Percentiles rank a stretch among this genome's conserved stretches.
These are phyloP conservation scores for Lepidotrigona ventralis DNA, from an alignment of 1,140 invertebrate genomes.

Conservation along the genomic window DNA sequence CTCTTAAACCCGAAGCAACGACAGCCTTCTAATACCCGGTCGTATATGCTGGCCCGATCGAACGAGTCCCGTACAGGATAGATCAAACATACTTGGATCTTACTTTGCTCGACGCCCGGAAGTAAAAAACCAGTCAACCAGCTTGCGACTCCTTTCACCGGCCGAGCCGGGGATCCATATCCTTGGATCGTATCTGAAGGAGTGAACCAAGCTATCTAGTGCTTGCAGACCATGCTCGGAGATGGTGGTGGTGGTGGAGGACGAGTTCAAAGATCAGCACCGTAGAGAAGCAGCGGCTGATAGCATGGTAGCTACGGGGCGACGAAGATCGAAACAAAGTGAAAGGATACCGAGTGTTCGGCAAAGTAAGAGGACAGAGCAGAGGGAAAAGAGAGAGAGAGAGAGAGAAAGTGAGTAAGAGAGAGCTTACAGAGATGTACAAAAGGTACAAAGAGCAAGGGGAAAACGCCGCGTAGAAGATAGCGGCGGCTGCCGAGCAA, in stretches of 20 bases:
- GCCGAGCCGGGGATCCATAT: not conserved
- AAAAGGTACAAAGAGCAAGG: conserved; percentile 31
- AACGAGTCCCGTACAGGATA: not conserved
- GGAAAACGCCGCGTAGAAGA: conserved; percentile 55
- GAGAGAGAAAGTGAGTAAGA: too few relatives aligned
- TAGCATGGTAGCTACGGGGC: not conserved
- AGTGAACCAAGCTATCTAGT: not conserved
- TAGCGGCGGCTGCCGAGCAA: conserved; percentile 60
- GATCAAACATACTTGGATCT: not conserved
- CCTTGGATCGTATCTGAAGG: not conserved
- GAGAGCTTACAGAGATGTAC: not conserved
- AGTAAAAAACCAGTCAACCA: not conserved
- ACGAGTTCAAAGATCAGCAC: conserved; percentile 3
- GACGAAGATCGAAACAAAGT: conserved; percentile 40
- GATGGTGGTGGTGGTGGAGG: not conserved
- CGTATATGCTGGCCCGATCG: not conserved
- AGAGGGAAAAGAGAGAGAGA: not conserved
- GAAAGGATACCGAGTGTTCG: conserved; percentile 19
- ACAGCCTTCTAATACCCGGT: not conserved
- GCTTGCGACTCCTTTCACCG: not conserved
- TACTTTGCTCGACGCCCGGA: not conserved
- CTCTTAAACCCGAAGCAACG: too few relatives aligned
- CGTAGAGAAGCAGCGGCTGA: not conserved
- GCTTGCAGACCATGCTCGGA: not conserved
- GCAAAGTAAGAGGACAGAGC: not conserved